Evolutionary conservation across 1,140 invertebrate genomes (phyloP), one percentile per base, ranked within the genome.

Genomic region (Sycobia sp.): DNA sequence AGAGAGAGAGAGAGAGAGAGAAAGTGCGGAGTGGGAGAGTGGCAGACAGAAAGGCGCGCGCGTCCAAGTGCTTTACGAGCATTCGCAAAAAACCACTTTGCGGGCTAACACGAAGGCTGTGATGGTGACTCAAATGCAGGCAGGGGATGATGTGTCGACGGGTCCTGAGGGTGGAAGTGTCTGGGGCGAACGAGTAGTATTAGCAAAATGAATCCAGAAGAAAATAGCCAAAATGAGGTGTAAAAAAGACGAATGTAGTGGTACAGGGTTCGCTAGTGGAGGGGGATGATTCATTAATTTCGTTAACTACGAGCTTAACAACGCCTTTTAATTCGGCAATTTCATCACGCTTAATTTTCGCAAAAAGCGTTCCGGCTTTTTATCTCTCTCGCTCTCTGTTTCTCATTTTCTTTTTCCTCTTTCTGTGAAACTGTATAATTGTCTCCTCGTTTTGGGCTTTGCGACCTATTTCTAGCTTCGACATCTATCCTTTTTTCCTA

Each of bases 11-110:
- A n/a, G n/a, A n/a, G n/a, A n/a, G n/a, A n/a, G n/a, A n/a, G n/a
- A n/a, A n/a, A n/a, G n/a, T n/a, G n/a, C n/a, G n/a, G n/a, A n/a
- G n/a, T n/a, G n/a, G n/a, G n/a, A n/a, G n/a, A n/a, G n/a, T n/a
- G n/a, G n/a, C n/a, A n/a, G n/a, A n/a, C n/a, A n/a, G n/a, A n/a
- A n/a, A 32, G 29, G 39, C n/a, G 8, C n/a, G 41, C 11, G 25
- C 36, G 36, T 25, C 4, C 23, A 7, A 46, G 27, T 34, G 39
- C 39, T 56, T 56, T 56, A 56, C 41, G 54, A 18, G 39, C 25
- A n/a, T n/a, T 56, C 39, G 54, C 54, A 58, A 59, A 50, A 50
- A 59, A 59, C 46, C 32, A 59, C 46, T 58, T 47, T 46, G 43
- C 43, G 55, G 55, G 27, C 47, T 47, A 39, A 23, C 25, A 34